Evolutionary conservation across 2,797 vertebrate genomes (phyloP).

Genomic region (Centropyge bicolor): DNA sequence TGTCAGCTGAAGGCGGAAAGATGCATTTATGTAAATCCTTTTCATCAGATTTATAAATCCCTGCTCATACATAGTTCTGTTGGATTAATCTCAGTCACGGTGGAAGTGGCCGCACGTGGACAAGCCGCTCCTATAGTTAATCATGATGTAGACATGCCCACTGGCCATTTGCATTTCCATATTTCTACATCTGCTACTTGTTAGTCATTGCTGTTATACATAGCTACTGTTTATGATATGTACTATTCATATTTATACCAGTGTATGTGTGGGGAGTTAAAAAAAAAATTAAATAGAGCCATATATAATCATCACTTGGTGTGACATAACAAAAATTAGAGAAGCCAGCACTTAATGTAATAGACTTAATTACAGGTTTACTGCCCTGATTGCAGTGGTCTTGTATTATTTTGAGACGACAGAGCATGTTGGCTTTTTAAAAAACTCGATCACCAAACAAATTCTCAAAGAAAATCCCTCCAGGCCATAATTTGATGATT

Average conservation of each 20-base stretch:
- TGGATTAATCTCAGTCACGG: not conserved
- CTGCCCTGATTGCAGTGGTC: conserved; percentile 7
- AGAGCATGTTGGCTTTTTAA: conserved; percentile 16
- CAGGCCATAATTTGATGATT: conserved; percentile 14
- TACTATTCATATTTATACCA: too few relatives aligned
- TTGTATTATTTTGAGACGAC: conserved; percentile 12
- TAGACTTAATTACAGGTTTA: conserved; percentile 43
- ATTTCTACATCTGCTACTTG: too few relatives aligned
- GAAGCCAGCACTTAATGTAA: conserved; percentile 19
- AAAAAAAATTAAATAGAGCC: conserved; percentile 1
- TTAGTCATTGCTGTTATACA: too few relatives aligned
- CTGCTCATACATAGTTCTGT: not conserved
- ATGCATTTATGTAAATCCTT: not conserved
- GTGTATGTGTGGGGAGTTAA: too few relatives aligned
- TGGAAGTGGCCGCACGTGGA: not conserved
- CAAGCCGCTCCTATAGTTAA: not conserved
- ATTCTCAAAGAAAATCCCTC: conserved; percentile 32
- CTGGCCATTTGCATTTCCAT: too few relatives aligned
- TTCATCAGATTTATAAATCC: not conserved
- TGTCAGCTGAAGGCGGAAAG: conserved; percentile 3
- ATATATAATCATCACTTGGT: not conserved
- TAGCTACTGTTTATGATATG: too few relatives aligned
- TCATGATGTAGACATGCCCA: too few relatives aligned
- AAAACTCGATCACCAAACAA: conserved; percentile 7
- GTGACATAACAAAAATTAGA: conserved; percentile 14